Base-by-base conservation (phyloP, 2,113 vertebrate species). In the Petromus typicus region DNA sequence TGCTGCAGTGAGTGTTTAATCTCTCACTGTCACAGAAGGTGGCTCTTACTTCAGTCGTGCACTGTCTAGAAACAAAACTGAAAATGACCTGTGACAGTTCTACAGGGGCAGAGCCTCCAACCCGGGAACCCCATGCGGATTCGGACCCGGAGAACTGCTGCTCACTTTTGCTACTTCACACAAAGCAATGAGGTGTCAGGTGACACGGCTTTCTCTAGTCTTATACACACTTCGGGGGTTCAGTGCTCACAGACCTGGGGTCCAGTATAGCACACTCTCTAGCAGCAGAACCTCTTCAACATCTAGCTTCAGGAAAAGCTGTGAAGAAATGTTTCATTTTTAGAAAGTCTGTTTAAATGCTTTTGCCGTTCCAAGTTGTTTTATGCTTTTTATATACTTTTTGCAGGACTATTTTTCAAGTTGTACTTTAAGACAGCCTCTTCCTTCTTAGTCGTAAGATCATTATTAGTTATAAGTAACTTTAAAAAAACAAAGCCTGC, bases 1-100 rank as follows among this genome's bases (percentile, higher is more conserved):
- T 97, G 82, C 94, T 98, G 98, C 97, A 91, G 95, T 97, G 93
- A 98, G 90, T 93, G 96, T 96, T 98, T 98, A 98, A 98, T 98
- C 97, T 98, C 95, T 97, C 96, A 98, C 97, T 98, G 97, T 97
- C 7, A 32, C 2, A 20, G 43, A 96, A 92, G 95, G 94, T 92
- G 86, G 61, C 87, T 97, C 48, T 94, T 92, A 95, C 96, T 97
- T 97, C 97, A 98, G 96, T 97, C 96, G 97, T 98, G 97, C 97
- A 98, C 98, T 98, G 97, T 93, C 89, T 71, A 98, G 97, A 98
- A 98, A 85, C 89, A 98, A 96, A 97, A 93, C 66, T 86, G 92
- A 91, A 92, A 96, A 94, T 56, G 91, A 78, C 91, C 93, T 98
- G 85, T 98, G 93, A 40, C 7, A 66, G 37, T 67, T 51, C 93